Percentiles rank a stretch among this genome's conserved stretches.
These are phyloP conservation scores for Merops nubicus DNA, from an alignment of 2,113 vertebrate species.

Conservation along the genomic window DNA sequence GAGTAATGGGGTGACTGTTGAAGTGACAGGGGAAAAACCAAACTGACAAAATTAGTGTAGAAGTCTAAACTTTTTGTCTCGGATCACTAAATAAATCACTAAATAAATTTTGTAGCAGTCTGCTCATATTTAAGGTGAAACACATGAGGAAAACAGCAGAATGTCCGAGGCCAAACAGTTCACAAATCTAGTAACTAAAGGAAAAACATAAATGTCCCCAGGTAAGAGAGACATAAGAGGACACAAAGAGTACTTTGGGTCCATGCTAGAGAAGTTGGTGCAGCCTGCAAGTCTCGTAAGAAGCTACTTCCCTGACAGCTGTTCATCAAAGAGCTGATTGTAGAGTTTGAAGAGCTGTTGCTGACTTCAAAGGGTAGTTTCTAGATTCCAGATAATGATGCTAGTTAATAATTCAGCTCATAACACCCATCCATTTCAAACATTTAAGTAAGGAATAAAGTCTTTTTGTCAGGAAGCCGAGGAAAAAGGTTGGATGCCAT, in stretches of 20 bases:
- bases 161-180: neutral
- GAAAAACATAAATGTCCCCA: neutral
- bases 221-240: neutral
- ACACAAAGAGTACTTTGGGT: neutral
- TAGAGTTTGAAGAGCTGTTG: neutral
- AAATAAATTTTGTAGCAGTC: neutral
- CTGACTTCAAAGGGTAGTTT: slow-evolving; percentile 8
- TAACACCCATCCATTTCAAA: neutral
- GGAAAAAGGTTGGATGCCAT: neutral
- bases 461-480: neutral
- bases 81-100: neutral
- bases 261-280: neutral
- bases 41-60: neutral
- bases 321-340: neutral
- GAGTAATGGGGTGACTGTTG: neutral
- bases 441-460: neutral
- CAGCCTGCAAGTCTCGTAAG: neutral
- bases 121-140: neutral
- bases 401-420: slow-evolving; percentile 14
- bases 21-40: neutral
- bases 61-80: neutral
- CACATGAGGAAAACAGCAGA: neutral
- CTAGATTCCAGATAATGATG: neutral
- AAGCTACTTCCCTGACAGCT: neutral
- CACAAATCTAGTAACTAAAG: neutral